These are phyloP conservation scores for Platorchestia sp. DNA, from an alignment of 1,140 invertebrate species.

Conservation along the genomic window DNA sequence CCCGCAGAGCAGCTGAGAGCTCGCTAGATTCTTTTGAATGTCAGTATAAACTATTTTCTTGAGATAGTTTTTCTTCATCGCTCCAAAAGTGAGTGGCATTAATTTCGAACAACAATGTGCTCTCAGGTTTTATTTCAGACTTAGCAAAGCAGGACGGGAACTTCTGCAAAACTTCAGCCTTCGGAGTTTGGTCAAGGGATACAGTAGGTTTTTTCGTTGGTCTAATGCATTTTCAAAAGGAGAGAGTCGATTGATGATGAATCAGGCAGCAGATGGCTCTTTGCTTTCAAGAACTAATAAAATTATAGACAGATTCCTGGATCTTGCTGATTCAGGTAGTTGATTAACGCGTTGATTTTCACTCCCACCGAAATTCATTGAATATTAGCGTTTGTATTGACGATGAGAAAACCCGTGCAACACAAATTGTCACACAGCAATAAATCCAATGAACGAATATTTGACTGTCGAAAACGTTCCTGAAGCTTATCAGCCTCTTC, in stretches of 20 bases:
- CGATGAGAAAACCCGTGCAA: too few relatives aligned
- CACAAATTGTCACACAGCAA: too few relatives aligned
- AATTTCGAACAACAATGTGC: not conserved
- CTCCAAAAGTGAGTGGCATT: not conserved
- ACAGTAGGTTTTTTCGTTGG: not conserved
- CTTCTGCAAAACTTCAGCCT: not conserved
- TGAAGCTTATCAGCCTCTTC: too few relatives aligned
- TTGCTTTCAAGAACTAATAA: not conserved
- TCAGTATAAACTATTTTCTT: too few relatives aligned
- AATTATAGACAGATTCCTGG: not conserved
- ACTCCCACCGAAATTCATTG: too few relatives aligned
- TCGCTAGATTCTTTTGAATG: too few relatives aligned
- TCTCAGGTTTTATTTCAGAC: not conserved
- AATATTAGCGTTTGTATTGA: too few relatives aligned
- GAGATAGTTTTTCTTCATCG: not conserved
- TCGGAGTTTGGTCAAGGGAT: not conserved
- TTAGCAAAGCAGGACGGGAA: not conserved
- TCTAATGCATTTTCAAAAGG: not conserved
- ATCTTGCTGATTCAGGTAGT: not conserved
- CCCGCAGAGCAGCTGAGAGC: too few relatives aligned
- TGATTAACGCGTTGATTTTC: not conserved
- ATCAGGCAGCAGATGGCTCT: not conserved
- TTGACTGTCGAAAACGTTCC: too few relatives aligned
- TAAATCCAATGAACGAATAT: too few relatives aligned
- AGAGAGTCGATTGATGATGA: not conserved